Conservation (phyloP, 2,797 vertebrate species). For the Malacoctenus gilli region DNA sequence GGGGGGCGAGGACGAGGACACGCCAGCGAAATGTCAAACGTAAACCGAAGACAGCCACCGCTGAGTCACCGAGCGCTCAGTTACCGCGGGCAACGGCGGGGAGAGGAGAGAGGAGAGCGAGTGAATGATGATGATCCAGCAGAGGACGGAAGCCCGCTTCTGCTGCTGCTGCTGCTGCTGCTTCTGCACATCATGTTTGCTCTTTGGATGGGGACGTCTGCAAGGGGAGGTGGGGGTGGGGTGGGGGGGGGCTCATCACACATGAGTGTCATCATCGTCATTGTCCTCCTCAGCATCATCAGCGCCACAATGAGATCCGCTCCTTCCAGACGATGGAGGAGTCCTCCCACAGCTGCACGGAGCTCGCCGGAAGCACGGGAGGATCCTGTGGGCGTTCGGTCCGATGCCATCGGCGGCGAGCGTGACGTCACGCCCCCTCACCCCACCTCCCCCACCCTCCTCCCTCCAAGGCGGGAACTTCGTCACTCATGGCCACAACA, state of each 20-base stretch:
- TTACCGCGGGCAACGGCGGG: slow-evolving; percentile 9
- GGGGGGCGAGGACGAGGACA: neutral
- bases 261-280: too few relatives aligned
- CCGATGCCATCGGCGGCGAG: slow-evolving; percentile 7
- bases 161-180: too few relatives aligned
- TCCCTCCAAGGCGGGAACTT: too few relatives aligned
- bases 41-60: neutral
- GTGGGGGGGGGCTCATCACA: neutral
- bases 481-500: too few relatives aligned
- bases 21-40: neutral
- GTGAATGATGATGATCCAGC: neutral
- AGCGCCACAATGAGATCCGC: neutral
- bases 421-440: slow-evolving; percentile 35
- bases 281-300: too few relatives aligned
- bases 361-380: slow-evolving; percentile 12
- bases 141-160: slow-evolving; percentile 4
- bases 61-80: slow-evolving; percentile 11
- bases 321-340: neutral
- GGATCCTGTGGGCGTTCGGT: slow-evolving; percentile 23
- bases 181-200: slow-evolving; percentile 15
- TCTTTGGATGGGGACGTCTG: neutral
- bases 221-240: slow-evolving; percentile 2
- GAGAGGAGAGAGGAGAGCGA: neutral
- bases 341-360: slow-evolving; percentile 8
- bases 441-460: slow-evolving; percentile 21